These are phyloP conservation scores for Tetrao urogallus DNA, from an alignment of 2,113 vertebrate species.

Conservation along the genomic window DNA sequence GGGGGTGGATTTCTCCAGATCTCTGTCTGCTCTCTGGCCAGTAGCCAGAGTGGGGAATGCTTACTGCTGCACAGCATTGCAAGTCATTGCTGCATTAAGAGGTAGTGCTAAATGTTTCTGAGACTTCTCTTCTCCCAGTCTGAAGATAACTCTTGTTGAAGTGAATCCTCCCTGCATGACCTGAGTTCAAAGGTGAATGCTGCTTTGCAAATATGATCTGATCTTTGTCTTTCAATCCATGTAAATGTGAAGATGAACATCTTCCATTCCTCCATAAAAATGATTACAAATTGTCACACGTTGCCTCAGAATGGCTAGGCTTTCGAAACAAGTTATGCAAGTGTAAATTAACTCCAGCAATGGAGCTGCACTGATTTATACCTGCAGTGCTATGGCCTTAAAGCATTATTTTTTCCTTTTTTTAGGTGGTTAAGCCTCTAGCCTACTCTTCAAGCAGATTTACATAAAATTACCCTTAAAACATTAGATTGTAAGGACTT, in stretches of 20 bases:
- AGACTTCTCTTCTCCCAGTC: background rate
- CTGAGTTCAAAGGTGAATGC: background rate
- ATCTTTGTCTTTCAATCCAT: background rate
- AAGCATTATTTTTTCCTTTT: background rate
- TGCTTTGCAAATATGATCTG: background rate
- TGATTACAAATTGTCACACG: background rate
- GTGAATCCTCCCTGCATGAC: accelerated
- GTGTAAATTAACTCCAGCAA: background rate
- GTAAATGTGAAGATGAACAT: background rate
- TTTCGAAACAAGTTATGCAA: background rate
- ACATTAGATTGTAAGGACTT: background rate
- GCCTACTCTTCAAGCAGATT: background rate
- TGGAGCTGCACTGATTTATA: background rate
- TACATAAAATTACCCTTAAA: conserved; percentile 38
- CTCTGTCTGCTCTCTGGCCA: background rate
- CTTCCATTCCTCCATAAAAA: background rate
- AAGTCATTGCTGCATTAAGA: background rate
- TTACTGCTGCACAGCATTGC: background rate
- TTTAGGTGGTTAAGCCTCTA: background rate
- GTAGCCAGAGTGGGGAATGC: background rate
- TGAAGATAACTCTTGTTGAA: background rate
- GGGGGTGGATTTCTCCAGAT: background rate
- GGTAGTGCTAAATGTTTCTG: background rate
- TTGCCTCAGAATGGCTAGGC: background rate
- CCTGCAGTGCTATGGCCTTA: background rate